phyloP scores from a whole-genome alignment of 1,140 invertebrate species.

The Lethrus apterus region DNA sequence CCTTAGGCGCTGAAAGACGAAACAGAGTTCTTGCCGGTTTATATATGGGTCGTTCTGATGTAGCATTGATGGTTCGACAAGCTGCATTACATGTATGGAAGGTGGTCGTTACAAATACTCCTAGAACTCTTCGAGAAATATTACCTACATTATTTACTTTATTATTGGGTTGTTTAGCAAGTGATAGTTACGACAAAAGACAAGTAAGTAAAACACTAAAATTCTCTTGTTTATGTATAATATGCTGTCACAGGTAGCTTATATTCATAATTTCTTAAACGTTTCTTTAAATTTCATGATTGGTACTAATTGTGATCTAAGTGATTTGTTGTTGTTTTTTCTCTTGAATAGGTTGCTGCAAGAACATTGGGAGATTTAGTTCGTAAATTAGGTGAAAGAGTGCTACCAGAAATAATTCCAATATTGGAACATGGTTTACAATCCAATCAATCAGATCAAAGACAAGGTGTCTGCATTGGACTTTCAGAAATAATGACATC shows the following conservation, averaged over 20 bases:
- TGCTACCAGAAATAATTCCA: slow-evolving; percentile 96
- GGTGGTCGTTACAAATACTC: slow-evolving; percentile 92
- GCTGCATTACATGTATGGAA: slow-evolving; percentile 98
- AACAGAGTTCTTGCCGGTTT: slow-evolving; percentile 92
- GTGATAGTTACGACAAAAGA: slow-evolving; percentile 91
- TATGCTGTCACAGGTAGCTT: too few species aligned
- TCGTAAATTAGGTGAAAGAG: slow-evolving; percentile 93
- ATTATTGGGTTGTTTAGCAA: slow-evolving; percentile 86
- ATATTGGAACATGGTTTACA: slow-evolving; percentile 90
- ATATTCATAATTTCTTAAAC: too few species aligned
- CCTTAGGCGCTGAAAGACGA: slow-evolving; percentile 79
- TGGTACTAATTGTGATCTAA: too few species aligned
- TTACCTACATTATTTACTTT: slow-evolving; percentile 89
- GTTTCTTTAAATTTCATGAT: too few species aligned
- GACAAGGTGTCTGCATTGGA: slow-evolving; percentile 97
- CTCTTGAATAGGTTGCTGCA: slow-evolving; percentile 67
- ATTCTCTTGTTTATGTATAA: too few species aligned
- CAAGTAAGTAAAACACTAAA: slow-evolving; percentile 51
- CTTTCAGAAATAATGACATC: slow-evolving; percentile 97
- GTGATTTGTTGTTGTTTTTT: slow-evolving; percentile 16
- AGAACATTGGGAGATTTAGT: slow-evolving; percentile 95
- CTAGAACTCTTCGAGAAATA: slow-evolving; percentile 93
- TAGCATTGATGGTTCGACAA: slow-evolving; percentile 93
- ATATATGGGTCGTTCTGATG: slow-evolving; percentile 97
- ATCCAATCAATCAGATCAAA: slow-evolving; percentile 83